A percentile compares a stretch with the other conserved stretches of the same genome.
These are phyloP conservation scores for Adineta ricciae DNA, from an alignment of 2,888 invertebrate genomes.

Conservation along the genomic window DNA sequence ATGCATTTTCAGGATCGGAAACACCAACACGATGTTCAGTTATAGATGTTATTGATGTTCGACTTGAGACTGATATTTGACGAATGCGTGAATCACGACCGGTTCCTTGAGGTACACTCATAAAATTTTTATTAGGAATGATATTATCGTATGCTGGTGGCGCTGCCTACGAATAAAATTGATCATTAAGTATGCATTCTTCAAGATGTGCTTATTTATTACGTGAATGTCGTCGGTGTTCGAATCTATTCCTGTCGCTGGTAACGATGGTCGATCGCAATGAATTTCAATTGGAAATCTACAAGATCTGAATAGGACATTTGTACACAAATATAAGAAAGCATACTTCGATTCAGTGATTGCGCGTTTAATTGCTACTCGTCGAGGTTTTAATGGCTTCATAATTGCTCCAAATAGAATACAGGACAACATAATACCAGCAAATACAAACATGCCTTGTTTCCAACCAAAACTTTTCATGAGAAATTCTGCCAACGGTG, in stretches of 20 bases:
- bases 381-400: slow-evolving; percentile 1
- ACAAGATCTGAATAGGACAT: background rate
- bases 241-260: background rate
- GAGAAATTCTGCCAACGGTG: background rate
- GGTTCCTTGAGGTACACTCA: too few relatives aligned
- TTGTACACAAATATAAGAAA: background rate
- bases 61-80: background rate
- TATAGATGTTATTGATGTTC: background rate
- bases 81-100: background rate
- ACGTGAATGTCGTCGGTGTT: too few relatives aligned
- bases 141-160: too few relatives aligned
- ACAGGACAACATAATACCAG: slow-evolving; percentile 24
- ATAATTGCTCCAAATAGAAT: slow-evolving; percentile 27
- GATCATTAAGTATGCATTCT: too few relatives aligned
- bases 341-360: background rate
- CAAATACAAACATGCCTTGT: slow-evolving; percentile 24
- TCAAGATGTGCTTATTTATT: too few relatives aligned
- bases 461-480: slow-evolving; percentile 23
- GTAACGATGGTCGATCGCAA: background rate
- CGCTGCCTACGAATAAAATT: background rate
- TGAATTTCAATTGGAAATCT: background rate
- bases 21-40: background rate
- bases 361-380: background rate
- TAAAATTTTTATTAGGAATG: too few relatives aligned
- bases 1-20: background rate